Evolutionary conservation across 2,113 vertebrate genomes (phyloP).

Genomic region (Chiloscyllium plagiosum): DNA sequence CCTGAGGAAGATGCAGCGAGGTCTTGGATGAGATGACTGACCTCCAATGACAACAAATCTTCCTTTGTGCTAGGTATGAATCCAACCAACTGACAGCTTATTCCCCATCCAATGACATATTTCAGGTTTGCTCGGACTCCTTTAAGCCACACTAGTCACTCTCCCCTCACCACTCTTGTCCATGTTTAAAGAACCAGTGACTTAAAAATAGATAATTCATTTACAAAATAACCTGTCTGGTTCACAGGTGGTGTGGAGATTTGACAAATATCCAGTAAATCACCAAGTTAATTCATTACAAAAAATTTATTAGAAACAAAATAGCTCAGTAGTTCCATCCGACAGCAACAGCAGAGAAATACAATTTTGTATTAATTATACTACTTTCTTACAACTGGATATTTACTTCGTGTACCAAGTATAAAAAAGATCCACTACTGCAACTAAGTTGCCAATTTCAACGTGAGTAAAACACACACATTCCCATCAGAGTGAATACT

Average conservation of each 20-base stretch:
- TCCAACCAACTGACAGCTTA: too few species aligned
- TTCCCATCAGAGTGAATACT: not conserved
- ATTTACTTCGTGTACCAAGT: not conserved
- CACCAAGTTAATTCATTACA: not conserved
- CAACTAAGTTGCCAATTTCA: not conserved
- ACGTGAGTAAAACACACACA: not conserved
- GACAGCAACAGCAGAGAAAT: not conserved
- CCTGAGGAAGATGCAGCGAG: too few species aligned
- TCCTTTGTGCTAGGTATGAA: too few species aligned
- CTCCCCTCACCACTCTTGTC: too few species aligned
- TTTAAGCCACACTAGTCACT: too few species aligned
- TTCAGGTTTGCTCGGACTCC: too few species aligned
- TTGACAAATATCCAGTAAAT: not conserved
- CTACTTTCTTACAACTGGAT: not conserved
- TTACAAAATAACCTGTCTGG: not conserved
- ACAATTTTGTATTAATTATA: not conserved
- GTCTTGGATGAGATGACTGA: too few species aligned
- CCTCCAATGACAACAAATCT: too few species aligned
- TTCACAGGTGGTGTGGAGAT: not conserved
- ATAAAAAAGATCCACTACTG: not conserved
- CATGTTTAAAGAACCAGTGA: not conserved
- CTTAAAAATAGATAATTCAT: not conserved
- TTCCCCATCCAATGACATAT: too few species aligned
- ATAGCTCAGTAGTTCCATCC: not conserved
- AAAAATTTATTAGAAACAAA: not conserved